Conservation (phyloP, 2,888 invertebrate genomes). For the Amiota mariae region DNA sequence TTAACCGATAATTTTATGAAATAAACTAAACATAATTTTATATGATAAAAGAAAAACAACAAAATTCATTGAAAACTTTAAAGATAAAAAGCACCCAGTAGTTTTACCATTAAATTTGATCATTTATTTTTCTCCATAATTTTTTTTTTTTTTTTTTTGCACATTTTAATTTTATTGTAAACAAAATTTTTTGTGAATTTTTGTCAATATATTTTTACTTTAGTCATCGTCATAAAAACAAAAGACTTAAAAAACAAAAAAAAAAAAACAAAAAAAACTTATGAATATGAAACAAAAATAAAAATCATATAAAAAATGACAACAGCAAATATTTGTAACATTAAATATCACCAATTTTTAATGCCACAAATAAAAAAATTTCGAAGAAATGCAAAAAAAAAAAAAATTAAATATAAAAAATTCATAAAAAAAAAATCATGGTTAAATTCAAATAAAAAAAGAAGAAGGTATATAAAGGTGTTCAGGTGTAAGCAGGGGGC, state of each 20-base stretch:
- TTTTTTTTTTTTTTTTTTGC: too few relatives aligned
- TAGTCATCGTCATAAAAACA: slow-evolving; percentile 35
- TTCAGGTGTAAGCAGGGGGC: background rate
- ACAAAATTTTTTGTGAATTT: too few relatives aligned
- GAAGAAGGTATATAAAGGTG: too few relatives aligned
- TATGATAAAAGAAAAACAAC: background rate
- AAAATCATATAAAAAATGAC: slow-evolving; percentile 49
- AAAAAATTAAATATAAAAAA: slow-evolving; percentile 34
- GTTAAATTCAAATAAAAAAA: too few relatives aligned
- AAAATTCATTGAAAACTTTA: too few relatives aligned
- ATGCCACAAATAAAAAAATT: slow-evolving; percentile 34
- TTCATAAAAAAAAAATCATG: slow-evolving; percentile 43
- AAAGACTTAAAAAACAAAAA: slow-evolving; percentile 59
- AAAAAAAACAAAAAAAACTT: slow-evolving; percentile 54
- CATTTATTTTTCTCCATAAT: too few relatives aligned
- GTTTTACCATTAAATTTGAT: too few relatives aligned
- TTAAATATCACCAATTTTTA: background rate
- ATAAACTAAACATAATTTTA: too few relatives aligned
- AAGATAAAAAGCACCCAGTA: too few relatives aligned
- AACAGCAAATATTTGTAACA: background rate
- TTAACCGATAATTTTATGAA: too few relatives aligned
- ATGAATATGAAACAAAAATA: slow-evolving; percentile 45
- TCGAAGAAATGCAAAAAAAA: slow-evolving; percentile 20
- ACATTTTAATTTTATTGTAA: too few relatives aligned
- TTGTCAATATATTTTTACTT: too few relatives aligned